These are phyloP conservation scores for Sturmia bella DNA, from an alignment of 2,888 invertebrate genomes.

Conservation along the genomic window DNA sequence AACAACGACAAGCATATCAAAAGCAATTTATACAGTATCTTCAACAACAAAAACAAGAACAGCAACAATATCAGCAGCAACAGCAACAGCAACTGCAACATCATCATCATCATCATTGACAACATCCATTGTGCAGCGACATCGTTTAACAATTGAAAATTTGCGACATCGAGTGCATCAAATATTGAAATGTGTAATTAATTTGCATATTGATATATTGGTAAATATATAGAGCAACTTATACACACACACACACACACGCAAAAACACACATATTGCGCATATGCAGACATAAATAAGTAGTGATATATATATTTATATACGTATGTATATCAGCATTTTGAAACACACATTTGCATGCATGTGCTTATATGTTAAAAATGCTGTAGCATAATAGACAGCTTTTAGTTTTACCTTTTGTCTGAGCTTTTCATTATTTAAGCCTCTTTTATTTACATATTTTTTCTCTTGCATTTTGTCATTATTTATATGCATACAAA, in stretches of 20 bases:
- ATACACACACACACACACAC: background rate
- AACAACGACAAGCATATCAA: constrained; percentile 41
- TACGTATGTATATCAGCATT: no score
- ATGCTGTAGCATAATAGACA: background rate
- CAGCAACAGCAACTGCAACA: constrained; percentile 69
- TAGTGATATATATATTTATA: no score
- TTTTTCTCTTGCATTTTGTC: constrained; percentile 1
- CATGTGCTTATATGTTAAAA: background rate
- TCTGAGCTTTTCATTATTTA: background rate
- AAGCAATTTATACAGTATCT: constrained; percentile 31
- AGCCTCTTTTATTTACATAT: background rate
- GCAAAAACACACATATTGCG: background rate
- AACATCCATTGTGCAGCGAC: constrained; percentile 74
- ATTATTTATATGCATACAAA: background rate
- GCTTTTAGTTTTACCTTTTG: constrained; percentile 28
- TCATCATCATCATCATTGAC: constrained; percentile 33
- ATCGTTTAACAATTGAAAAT: constrained; percentile 79
- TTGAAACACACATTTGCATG: background rate
- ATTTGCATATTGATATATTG: constrained; percentile 82
- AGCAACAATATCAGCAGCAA: constrained; percentile 24
- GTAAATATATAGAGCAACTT: constrained; percentile 76
- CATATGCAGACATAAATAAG: no score
- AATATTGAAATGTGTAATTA: constrained; percentile 81
- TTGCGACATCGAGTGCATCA: constrained; percentile 80
- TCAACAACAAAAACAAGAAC: constrained; percentile 29